These are phyloP conservation scores for Anoura caudifer DNA, from an alignment of 2,113 vertebrate genomes.

Conservation along the genomic window DNA sequence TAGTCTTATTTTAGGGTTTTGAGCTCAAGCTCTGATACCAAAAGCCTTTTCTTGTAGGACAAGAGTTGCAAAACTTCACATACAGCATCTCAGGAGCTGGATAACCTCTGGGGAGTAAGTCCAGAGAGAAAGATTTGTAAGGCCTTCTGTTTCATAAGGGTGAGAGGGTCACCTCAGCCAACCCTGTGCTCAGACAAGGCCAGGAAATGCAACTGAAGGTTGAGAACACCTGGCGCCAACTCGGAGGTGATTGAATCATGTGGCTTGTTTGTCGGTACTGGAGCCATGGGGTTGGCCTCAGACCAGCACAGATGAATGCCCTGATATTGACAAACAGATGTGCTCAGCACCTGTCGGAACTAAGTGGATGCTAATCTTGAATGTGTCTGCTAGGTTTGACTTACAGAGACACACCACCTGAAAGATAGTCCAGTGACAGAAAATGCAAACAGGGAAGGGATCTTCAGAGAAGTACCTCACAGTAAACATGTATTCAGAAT, in stretches of 20 bases:
- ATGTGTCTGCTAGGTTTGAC: neutral
- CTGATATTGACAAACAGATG: neutral
- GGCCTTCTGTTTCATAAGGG: neutral
- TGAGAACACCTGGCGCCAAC: neutral
- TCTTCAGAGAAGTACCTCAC: neutral
- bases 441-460: neutral
- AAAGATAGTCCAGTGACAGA: neutral
- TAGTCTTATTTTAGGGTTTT: neutral
- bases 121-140: neutral
- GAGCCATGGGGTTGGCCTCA: neutral
- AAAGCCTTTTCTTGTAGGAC: neutral
- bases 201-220: constrained; percentile 9
- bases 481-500: neutral
- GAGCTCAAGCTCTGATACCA: neutral
- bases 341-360: neutral
- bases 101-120: neutral
- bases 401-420: neutral
- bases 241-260: neutral
- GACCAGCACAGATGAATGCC: neutral
- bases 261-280: neutral
- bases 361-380: neutral
- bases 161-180: neutral
- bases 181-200: neutral
- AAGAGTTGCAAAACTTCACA: neutral
- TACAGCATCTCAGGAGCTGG: neutral